A percentile compares a stretch with the other conserved stretches of the same genome.
phyloP scores from a whole-genome alignment of 2,113 vertebrate genomes.

The Lepidothrix coronata region DNA sequence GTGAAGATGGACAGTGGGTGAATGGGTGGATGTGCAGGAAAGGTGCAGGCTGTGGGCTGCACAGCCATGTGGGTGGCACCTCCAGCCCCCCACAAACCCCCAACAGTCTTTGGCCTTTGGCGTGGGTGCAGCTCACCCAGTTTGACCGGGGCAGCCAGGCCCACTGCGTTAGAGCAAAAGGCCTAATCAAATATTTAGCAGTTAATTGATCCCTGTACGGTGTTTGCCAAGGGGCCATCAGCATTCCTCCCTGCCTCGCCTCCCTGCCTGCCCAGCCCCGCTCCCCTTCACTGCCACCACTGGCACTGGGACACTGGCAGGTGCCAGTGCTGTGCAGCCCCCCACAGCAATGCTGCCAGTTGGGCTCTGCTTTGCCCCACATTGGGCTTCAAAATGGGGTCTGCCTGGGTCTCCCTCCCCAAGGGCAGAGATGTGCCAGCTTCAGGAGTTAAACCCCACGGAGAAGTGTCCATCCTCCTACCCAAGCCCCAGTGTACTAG shows the following conservation, averaged over 20 bases:
- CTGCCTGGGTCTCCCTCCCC: background rate
- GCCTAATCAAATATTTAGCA: conserved; percentile 78
- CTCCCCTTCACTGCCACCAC: fast-evolving
- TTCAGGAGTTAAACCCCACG: background rate
- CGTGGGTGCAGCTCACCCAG: background rate
- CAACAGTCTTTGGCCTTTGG: background rate
- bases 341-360: fast-evolving
- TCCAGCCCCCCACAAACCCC: background rate
- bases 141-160: background rate
- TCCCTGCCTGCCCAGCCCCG: background rate
- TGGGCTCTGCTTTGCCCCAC: background rate
- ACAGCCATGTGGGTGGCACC: background rate
- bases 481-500: fast-evolving
- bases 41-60: background rate
- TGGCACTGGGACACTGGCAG: fast-evolving
- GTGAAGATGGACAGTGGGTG: background rate
- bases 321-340: background rate
- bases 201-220: conserved; percentile 76
- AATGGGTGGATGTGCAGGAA: background rate
- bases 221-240: conserved; percentile 57
- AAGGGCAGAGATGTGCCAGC: background rate
- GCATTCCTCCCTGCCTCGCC: background rate
- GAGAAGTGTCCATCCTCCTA: fast-evolving
- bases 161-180: conserved; percentile 44
- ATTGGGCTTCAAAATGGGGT: fast-evolving